Conservation (phyloP, 2,888 invertebrate species). For the Pseudoips prasinana region DNA sequence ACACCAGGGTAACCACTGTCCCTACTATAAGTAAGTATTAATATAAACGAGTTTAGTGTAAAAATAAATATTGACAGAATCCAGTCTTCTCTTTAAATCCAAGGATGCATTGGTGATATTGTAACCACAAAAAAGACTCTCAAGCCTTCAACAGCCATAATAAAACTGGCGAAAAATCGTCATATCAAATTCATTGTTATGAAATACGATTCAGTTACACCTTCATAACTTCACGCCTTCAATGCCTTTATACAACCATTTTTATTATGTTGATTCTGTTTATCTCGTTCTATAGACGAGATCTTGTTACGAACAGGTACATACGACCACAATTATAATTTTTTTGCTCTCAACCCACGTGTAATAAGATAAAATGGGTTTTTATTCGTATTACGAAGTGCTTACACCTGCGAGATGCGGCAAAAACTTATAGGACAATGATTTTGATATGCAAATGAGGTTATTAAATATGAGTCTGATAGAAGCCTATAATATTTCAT, state of each 20-base stretch:
- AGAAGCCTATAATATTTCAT: no score
- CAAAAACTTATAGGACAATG: constrained; percentile 29
- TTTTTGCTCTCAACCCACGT: constrained; percentile 45
- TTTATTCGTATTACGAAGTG: constrained; percentile 38
- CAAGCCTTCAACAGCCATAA: constrained; percentile 34
- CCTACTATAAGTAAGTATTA: no score
- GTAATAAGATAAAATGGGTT: constrained; percentile 42
- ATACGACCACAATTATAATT: constrained; percentile 48
- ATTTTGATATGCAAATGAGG: constrained; percentile 51
- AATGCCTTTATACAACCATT: constrained; percentile 48
- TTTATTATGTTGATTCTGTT: constrained; percentile 62
- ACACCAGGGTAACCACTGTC: no score
- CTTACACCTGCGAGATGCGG: constrained; percentile 46
- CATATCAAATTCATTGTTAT: constrained; percentile 71
- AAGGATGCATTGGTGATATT: no score
- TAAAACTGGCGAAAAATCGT: constrained; percentile 60
- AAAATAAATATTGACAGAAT: no score
- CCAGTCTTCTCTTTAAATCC: no score
- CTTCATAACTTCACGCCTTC: constrained; percentile 55
- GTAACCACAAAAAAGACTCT: constrained; percentile 15
- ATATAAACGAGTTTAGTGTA: no score
- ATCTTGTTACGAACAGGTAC: constrained; percentile 65
- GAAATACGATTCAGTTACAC: constrained; percentile 62
- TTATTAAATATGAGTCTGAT: no score
- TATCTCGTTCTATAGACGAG: constrained; percentile 54